Conservation (phyloP, 2,113 vertebrate genomes). For the Colistium nudipinnis region DNA sequence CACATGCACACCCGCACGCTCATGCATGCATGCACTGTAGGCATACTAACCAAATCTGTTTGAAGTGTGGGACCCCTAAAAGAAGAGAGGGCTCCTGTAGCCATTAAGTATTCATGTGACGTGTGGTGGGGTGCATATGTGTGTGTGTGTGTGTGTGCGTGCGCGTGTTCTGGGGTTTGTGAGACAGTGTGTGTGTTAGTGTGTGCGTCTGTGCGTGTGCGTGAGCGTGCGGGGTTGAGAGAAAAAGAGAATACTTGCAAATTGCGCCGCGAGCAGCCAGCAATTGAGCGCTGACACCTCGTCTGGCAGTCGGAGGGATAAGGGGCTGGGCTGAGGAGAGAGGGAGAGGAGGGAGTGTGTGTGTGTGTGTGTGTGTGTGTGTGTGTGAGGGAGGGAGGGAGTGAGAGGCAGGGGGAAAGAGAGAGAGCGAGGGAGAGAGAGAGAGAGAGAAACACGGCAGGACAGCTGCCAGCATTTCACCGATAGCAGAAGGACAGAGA, state of each 20-base stretch:
- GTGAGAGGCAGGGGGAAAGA: slow-evolving; percentile 13
- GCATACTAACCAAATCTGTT: slow-evolving; percentile 85
- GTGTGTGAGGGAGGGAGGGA: slow-evolving; percentile 4
- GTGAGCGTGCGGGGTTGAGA: slow-evolving; percentile 37
- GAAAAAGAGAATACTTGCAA: slow-evolving; percentile 67
- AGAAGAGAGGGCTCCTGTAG: slow-evolving; percentile 80
- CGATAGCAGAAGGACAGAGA: slow-evolving; percentile 75
- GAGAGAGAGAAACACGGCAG: slow-evolving; percentile 69
- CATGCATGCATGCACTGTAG: slow-evolving; percentile 72
- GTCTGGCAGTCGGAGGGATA: slow-evolving; percentile 81
- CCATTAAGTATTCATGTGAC: slow-evolving; percentile 85
- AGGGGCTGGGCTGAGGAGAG: slow-evolving; percentile 80
- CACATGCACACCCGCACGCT: slow-evolving; percentile 41
- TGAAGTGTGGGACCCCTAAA: slow-evolving; percentile 84
- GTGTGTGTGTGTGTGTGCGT: slow-evolving; percentile 55
- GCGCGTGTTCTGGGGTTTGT: slow-evolving; percentile 20
- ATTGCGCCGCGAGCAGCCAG: slow-evolving; percentile 79
- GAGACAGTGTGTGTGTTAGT: slow-evolving; percentile 44
- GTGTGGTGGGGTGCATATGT: slow-evolving; percentile 69
- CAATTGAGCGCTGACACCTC: slow-evolving; percentile 82
- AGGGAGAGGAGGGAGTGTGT: slow-evolving; percentile 55
- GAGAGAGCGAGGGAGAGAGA: slow-evolving; percentile 23
- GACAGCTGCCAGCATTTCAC: slow-evolving; percentile 83
- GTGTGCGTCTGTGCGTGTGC: slow-evolving; percentile 34
- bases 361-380: slow-evolving; percentile 21